phyloP scores from a whole-genome alignment of 1,140 invertebrate species.

The Bombus vancouverensis region DNA sequence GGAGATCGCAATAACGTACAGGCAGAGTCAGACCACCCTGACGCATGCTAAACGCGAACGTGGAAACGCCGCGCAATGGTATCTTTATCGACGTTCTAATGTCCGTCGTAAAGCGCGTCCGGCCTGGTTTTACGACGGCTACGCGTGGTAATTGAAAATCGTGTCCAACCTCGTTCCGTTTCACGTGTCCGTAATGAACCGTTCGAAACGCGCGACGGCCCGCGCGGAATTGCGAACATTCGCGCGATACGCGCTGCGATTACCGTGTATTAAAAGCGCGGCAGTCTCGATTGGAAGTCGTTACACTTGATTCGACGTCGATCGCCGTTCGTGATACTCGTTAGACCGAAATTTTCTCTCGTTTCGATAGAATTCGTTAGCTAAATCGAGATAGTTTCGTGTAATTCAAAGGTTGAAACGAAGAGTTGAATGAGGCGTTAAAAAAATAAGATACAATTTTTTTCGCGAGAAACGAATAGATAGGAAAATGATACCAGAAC shows the following conservation, averaged over 20 bases:
- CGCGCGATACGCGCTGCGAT: conserved; percentile 33
- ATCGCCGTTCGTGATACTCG: not conserved
- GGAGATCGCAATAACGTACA: not conserved
- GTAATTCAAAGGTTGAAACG: not conserved
- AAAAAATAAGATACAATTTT: not conserved
- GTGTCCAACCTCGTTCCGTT: conserved; percentile 53
- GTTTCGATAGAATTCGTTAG: not conserved
- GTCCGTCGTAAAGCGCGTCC: conserved; percentile 59
- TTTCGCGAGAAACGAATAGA: too few species aligned
- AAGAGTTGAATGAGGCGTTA: not conserved
- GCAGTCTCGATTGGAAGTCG: conserved; percentile 11
- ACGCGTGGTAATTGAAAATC: conserved; percentile 72
- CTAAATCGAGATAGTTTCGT: not conserved
- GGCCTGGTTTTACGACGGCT: conserved; percentile 57
- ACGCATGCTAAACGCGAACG: conserved; percentile 20
- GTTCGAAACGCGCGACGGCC: conserved; percentile 18
- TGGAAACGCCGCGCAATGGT: conserved; percentile 27
- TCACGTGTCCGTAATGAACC: conserved; percentile 48
- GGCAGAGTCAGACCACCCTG: not conserved
- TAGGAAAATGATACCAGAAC: too few species aligned
- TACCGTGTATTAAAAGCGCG: conserved; percentile 41
- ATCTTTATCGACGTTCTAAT: conserved; percentile 55
- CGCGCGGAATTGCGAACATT: conserved; percentile 42
- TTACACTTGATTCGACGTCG: conserved; percentile 26
- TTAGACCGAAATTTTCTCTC: not conserved